Percentiles rank a stretch among this genome's conserved stretches.
phyloP scores from a whole-genome alignment of 2,888 invertebrate genomes.

The Sericinus montela region DNA sequence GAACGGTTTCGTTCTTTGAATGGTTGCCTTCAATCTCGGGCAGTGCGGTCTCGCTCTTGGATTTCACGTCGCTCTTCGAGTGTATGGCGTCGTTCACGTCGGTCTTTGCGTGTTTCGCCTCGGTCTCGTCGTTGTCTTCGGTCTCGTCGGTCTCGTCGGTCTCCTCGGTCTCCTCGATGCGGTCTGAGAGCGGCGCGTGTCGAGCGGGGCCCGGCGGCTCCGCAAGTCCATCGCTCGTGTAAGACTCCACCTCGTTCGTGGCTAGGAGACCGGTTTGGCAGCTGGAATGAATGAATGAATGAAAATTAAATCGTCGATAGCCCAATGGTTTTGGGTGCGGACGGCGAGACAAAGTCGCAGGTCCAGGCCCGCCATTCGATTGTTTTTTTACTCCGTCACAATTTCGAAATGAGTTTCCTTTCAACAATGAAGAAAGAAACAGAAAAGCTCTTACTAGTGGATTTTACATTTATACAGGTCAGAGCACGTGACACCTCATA shows the following conservation, averaged over 20 bases:
- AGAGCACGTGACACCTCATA: no score
- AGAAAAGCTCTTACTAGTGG: no score
- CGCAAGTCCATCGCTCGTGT: constrained; percentile 32
- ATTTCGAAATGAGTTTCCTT: no score
- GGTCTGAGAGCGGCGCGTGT: constrained; percentile 50
- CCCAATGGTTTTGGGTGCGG: no score
- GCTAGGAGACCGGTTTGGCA: constrained; percentile 82
- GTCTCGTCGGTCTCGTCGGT: constrained; percentile 33
- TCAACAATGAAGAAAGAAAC: no score
- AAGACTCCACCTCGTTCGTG: constrained; percentile 82
- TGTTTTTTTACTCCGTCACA: no score
- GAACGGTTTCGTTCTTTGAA: background rate
- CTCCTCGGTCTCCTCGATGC: constrained; percentile 67
- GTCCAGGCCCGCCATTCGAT: no score
- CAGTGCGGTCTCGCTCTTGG: background rate
- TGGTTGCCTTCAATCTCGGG: background rate
- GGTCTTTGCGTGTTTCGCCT: constrained; percentile 6
- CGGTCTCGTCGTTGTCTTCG: constrained; percentile 1
- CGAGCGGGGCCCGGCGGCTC: constrained; percentile 42
- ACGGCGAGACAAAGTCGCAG: no score
- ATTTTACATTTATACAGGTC: no score
- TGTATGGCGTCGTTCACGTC: background rate
- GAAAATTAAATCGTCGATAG: no score
- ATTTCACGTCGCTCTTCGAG: constrained; percentile 27
- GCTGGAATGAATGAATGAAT: constrained; percentile 65